Evolutionary conservation across 2,797 vertebrate species (phyloP).

Genomic region (Amniataba percoides): DNA sequence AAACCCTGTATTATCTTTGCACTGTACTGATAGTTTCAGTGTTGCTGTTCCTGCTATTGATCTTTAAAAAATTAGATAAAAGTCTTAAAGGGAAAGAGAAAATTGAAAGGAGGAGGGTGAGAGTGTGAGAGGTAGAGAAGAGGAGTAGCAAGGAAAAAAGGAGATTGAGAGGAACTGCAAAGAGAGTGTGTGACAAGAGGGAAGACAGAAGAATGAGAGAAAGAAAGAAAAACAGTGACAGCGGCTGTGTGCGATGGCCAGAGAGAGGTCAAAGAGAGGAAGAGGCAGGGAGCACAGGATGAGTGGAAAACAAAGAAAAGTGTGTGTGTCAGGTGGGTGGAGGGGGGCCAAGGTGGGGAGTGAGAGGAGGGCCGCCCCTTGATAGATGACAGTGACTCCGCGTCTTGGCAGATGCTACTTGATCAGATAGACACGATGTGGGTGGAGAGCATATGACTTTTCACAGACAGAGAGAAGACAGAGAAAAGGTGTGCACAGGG

Average conservation of each 20-base stretch:
- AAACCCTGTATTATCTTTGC: conserved; percentile 8
- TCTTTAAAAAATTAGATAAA: not conserved
- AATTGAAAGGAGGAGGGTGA: not conserved
- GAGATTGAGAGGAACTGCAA: not conserved
- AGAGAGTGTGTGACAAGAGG: conserved; percentile 4
- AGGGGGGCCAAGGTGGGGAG: conserved; percentile 17
- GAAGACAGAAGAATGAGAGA: conserved; percentile 2
- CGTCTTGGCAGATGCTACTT: conserved; percentile 60
- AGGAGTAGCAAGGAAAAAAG: too few species aligned
- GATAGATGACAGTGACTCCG: conserved; percentile 62
- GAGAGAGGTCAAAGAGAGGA: conserved; percentile 38
- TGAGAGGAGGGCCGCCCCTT: conserved; percentile 47
- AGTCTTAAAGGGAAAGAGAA: conserved; percentile 6
- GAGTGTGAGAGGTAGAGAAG: not conserved
- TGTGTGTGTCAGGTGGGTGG: conserved; percentile 24
- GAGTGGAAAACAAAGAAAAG: conserved; percentile 20
- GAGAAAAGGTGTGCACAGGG: conserved; percentile 30
- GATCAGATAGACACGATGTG: conserved; percentile 58
- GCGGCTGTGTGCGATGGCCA: not conserved
- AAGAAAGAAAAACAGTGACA: conserved; percentile 1
- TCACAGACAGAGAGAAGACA: conserved; percentile 30
- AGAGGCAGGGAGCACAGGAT: not conserved
- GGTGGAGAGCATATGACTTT: conserved; percentile 47
- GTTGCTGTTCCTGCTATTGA: not conserved
- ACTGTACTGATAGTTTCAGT: not conserved